Base-by-base conservation (phyloP, 2,888 invertebrate species). In the Thelaira solivaga region DNA sequence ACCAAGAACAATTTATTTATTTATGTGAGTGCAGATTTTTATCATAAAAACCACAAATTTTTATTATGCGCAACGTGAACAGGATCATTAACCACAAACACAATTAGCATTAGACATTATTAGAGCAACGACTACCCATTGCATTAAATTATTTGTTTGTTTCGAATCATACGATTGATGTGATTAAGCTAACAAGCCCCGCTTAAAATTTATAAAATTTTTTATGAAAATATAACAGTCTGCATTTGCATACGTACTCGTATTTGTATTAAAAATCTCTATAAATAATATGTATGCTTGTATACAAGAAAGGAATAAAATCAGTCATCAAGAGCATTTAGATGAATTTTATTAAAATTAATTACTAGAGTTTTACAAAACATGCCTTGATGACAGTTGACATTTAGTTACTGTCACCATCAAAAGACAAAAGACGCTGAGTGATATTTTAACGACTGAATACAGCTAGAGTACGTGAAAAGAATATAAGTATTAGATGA, bases 101-200 rank as follows among this genome's bases (percentile, higher is more conserved):
- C 39, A 39, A 47, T 39, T 31, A 26, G 16, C 43, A 77, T 73
- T 77, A 73, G 72, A 73, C 72, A 73, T 77, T 68, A 77, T 68
- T 67, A 67, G 67, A 71, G 51, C 49, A 64, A 64, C 53, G 20
- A 47, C 36, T 49, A 45, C 43, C 49, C 24, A n/a, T n/a, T n/a
- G n/a, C 43, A 45, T 26, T 16, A 16, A 68, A 36, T n/a, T 2
- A 20, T 18, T 18, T 53, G 20, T 43, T 43, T 16, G 4, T 18
- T 36, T 18, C 20, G 51, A 26, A 26, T 55, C 39, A 61, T 41
- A 29, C 45, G 20, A 34, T 8, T 26, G 34, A 45, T 20, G 22
- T 8, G 36, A 36, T 41, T 36, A 36, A n/a, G 16, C 8, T 29
- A 11, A 29, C 39, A 41, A 29, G 18, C 11, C 34, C 45, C 47